Evolutionary conservation across 2,113 vertebrate species (phyloP), one percentile per base, ranked within the genome.

Genomic region (Andinoacara biseriatus): DNA sequence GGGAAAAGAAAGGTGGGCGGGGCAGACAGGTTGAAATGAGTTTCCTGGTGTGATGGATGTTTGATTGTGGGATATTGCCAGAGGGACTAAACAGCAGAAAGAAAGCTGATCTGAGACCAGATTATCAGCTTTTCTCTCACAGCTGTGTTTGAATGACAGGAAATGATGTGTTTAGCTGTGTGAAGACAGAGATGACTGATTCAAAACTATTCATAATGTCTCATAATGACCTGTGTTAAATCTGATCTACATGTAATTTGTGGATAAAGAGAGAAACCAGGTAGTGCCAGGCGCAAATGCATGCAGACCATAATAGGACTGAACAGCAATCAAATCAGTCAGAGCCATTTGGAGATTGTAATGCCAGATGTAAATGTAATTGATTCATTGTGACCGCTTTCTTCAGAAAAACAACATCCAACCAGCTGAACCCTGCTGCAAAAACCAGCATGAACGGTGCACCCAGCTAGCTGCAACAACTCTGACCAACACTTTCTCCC

Each of bases 1-100:
- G 92, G 88, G 89, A 92, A 92, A 91, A 82, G 69, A 61, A 83
- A 75, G 54, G 67, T 80, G 81, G 84, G 89, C 5, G 1, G 74
- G 74, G 24, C 29, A 57, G 20, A 13, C 72, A 57, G 24, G 74
- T 49, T 75, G 18, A 54, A 58, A 14, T 54, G 26, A 58, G 75
- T 33, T 62, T 52, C 56, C 10, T 17, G 65, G n/a, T 58, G 60
- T 72, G 40, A 20, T 52, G 49, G 13, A 38, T 29, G 33, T 15
- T 13, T 0, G 14, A 67, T 58, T 57, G 54, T 86, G 81, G 60
- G 83, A 88, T 87, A 33, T 77, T 49, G 67, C 82, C 86, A 58
- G 61, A 78, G 84, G 77, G 79, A 40, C 15, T 43, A 56, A 63
- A 89, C 69, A 49, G 38, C 26, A 83, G 52, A 78, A 24, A 52